phyloP scores from a whole-genome alignment of 1,140 invertebrate genomes.

The Frieseomelitta varia region DNA sequence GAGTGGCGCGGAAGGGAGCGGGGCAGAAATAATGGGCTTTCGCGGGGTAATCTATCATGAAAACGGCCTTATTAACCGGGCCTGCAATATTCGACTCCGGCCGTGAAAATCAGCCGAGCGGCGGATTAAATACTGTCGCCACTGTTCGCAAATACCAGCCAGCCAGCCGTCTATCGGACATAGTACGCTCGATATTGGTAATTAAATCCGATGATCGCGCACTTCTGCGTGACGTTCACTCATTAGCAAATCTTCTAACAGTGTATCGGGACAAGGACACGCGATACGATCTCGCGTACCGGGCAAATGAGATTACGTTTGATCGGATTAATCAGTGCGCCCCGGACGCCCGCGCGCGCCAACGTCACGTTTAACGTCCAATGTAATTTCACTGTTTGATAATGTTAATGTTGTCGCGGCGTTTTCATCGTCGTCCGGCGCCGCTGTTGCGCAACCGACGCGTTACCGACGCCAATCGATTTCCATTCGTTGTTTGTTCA shows the following conservation, averaged over 20 bases:
- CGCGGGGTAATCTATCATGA: constrained; percentile 62
- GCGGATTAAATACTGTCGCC: constrained; percentile 53
- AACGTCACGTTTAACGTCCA: constrained; percentile 24
- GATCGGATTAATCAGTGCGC: constrained; percentile 45
- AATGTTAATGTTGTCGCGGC: constrained; percentile 46
- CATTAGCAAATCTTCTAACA: constrained; percentile 50
- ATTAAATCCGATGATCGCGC: constrained; percentile 58
- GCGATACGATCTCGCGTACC: constrained; percentile 36
- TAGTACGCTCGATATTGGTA: constrained; percentile 41
- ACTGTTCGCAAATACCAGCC: constrained; percentile 25
- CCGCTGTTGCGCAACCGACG: constrained; percentile 8
- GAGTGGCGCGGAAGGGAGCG: background rate
- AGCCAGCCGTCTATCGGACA: background rate
- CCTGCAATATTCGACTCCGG: constrained; percentile 36
- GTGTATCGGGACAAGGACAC: constrained; percentile 27
- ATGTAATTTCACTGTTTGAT: constrained; percentile 50
- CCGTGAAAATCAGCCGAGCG: constrained; percentile 45
- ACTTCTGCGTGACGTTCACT: constrained; percentile 51
- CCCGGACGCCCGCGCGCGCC: background rate
- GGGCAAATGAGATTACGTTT: constrained; percentile 48
- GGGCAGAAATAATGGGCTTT: constrained; percentile 63
- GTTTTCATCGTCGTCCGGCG: background rate
- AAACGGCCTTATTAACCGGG: constrained; percentile 56
- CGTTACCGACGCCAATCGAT: background rate
- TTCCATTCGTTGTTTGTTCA: background rate